Percentiles rank a stretch among this genome's conserved stretches.
Conservation (phyloP, 2,888 invertebrate genomes). For the Chydorus sphaericus region DNA sequence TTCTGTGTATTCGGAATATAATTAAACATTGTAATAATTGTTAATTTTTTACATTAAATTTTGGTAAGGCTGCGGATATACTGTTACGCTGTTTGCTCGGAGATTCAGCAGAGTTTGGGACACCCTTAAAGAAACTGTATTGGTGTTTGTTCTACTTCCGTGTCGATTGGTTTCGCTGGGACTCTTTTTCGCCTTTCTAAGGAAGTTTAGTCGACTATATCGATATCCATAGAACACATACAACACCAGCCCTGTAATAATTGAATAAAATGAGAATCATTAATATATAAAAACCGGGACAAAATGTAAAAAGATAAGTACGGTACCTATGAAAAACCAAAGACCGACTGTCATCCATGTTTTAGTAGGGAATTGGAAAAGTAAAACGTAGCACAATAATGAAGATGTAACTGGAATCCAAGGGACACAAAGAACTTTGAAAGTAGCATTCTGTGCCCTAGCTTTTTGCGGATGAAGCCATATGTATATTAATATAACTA, state of each 20-base stretch:
- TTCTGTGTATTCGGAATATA: too few species aligned
- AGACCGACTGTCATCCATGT: neutral
- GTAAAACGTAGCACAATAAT: neutral
- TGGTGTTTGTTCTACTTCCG: too few species aligned
- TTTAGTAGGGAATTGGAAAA: constrained; percentile 3
- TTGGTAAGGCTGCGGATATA: too few species aligned
- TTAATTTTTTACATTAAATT: too few species aligned
- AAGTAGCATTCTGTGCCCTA: neutral
- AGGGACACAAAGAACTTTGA: constrained; percentile 2
- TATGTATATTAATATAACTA: neutral
- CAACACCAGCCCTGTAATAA: neutral
- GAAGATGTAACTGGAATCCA: neutral
- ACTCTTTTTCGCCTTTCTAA: too few species aligned
- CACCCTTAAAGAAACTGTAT: too few species aligned
- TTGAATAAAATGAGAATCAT: neutral
- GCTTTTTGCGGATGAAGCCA: constrained; percentile 1
- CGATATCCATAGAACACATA: neutral
- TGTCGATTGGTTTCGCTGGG: too few species aligned
- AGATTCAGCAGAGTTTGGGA: too few species aligned
- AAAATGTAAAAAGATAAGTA: too few species aligned
- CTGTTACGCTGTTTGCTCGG: too few species aligned
- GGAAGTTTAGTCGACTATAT: neutral
- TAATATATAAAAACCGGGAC: neutral
- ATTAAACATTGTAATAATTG: too few species aligned
- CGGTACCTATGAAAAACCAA: neutral